Base-by-base conservation (phyloP, 2,888 invertebrate species). In the Meiosimyza decipiens region DNA sequence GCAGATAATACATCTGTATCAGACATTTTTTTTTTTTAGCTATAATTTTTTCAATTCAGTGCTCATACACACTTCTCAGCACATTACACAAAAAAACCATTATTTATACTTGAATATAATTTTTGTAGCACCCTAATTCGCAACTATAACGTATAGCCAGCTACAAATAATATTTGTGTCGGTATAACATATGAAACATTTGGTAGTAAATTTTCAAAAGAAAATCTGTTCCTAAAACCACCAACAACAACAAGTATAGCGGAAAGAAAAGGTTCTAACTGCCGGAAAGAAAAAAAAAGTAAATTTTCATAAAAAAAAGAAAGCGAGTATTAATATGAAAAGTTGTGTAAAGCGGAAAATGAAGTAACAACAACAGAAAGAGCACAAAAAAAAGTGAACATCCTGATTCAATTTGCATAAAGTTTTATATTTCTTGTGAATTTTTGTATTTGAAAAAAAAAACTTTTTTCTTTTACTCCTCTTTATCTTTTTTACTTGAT, bases 331-430 rank as follows among this genome's bases (percentile, higher is more conserved):
- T 12, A 51, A 11, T 33, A 16, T 15, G 57, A 12, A 28, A 33
- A 33, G 7, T 28, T 28, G 28, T 28, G 12, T 13, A 18, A 33
- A 52, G 49, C 28, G 55, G 40, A 13, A 49, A 70, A 18, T 52
- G 55, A 62, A 70, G 70, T 52, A 72, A 40, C 40, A 40, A 40
- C 40, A 40, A 40, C 9, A 28, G 28, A 28, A 28, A 28, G 28
- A 28, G 28, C 28, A 28, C 28, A 40, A 40, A 40, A 40, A 73
- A 76, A 76, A 73, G 76, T n/a, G n/a, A 76, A 73, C 72, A 75
- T 73, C 73, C 76, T 79, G 76, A 79, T 80, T 80, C 77, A 77
- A 80, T 80, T 80, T 79, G 80, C 78, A 80, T 78, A 78, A 74
- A 78, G 64, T 73, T 65, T 71, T 71, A 50, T 62, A 40, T 40